A percentile compares a stretch with the other conserved stretches of the same genome.
These are phyloP conservation scores for Etheostoma spectabile DNA, from an alignment of 2,113 vertebrate species.

Conservation along the genomic window DNA sequence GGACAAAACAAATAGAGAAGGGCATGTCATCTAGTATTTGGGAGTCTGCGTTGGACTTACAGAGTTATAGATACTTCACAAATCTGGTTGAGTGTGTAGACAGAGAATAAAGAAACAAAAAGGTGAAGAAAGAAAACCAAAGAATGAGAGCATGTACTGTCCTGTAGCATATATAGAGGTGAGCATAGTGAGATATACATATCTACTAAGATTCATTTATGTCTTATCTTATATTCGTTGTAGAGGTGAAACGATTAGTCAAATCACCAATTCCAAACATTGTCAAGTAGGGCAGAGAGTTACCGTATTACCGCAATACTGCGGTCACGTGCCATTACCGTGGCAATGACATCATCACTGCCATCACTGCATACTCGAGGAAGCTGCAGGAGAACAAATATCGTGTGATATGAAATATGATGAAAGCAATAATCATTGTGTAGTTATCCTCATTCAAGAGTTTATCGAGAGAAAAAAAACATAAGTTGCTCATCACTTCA, in stretches of 20 bases:
- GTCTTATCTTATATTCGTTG: background rate
- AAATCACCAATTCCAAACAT: background rate
- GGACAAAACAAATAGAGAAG: slow-evolving; percentile 36
- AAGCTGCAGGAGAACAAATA: too few species aligned
- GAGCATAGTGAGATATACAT: background rate
- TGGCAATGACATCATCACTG: too few species aligned
- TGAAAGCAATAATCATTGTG: too few species aligned
- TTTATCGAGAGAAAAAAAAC: too few species aligned
- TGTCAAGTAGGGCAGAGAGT: too few species aligned
- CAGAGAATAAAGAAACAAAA: background rate
- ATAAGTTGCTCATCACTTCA: too few species aligned
- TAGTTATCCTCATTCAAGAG: too few species aligned
- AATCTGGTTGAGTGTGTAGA: slow-evolving; percentile 4
- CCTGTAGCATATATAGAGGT: slow-evolving; percentile 9
- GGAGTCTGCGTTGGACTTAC: slow-evolving; percentile 12
- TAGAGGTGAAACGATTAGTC: background rate
- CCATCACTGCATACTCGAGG: too few species aligned
- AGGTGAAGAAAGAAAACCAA: background rate
- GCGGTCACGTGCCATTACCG: too few species aligned
- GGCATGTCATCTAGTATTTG: slow-evolving; percentile 30
- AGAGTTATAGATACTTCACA: slow-evolving; percentile 25
- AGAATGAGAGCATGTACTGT: slow-evolving; percentile 5
- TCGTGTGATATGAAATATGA: too few species aligned
- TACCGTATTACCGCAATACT: too few species aligned
- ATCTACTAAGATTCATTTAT: background rate